A percentile compares a stretch with the other conserved stretches of the same genome.
Evolutionary conservation across 2,113 vertebrate species (phyloP).

Genomic region (Picathartes gymnocephalus): DNA sequence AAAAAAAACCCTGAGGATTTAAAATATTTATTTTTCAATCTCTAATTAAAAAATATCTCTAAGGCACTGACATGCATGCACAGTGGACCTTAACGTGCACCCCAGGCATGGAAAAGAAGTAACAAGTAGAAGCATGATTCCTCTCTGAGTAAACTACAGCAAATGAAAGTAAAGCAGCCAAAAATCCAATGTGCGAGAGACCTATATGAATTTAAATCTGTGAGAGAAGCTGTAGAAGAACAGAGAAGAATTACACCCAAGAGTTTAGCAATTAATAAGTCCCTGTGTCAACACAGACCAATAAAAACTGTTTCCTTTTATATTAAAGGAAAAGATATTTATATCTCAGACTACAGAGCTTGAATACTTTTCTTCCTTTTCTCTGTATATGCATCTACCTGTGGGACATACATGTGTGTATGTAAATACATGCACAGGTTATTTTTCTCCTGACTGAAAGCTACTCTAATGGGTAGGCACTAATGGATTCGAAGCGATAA

Average conservation of each 20-base stretch:
- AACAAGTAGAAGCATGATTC: neutral
- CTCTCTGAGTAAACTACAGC: neutral
- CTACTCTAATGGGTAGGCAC: slow-evolving; percentile 15
- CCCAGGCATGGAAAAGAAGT: neutral
- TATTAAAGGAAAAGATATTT: neutral
- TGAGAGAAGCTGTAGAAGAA: neutral
- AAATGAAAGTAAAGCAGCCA: neutral
- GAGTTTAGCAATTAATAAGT: neutral
- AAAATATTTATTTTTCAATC: neutral
- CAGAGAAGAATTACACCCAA: neutral
- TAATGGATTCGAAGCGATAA: slow-evolving; percentile 71
- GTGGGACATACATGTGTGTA: no score
- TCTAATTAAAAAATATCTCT: neutral
- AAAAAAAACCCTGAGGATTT: neutral
- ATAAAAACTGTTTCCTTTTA: neutral
- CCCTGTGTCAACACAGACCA: neutral
- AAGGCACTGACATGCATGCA: neutral
- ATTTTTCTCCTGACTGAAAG: neutral
- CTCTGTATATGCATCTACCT: neutral
- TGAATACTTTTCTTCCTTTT: neutral
- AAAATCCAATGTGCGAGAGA: neutral
- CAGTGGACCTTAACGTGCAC: neutral
- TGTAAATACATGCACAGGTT: neutral
- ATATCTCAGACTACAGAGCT: neutral
- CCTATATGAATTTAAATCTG: neutral